Conservation (phyloP, 1,140 invertebrate genomes). For the Theocolax elegans region DNA sequence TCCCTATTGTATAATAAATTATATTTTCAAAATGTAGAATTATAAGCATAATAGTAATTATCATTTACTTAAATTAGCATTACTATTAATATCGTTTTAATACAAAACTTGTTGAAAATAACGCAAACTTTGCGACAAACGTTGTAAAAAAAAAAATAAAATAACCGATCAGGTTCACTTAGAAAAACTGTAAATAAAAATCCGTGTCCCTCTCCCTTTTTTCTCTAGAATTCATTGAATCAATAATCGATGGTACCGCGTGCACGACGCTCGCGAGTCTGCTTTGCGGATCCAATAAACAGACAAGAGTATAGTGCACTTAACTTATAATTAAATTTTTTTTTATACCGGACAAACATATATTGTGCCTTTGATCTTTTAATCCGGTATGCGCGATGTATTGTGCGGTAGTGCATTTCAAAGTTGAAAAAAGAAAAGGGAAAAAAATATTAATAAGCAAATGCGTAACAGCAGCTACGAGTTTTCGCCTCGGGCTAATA, state of each 20-base stretch:
- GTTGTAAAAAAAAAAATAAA: too few species aligned
- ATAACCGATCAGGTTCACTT: too few species aligned
- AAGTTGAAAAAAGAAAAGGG: constrained; percentile 35
- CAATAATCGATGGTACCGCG: constrained; percentile 6
- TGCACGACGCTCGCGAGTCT: too few species aligned
- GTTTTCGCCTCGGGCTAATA: constrained; percentile 26
- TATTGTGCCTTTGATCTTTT: constrained; percentile 34
- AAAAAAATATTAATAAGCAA: constrained; percentile 39
- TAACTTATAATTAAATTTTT: constrained; percentile 38
- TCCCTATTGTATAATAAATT: not conserved
- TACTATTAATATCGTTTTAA: too few species aligned
- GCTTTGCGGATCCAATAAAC: constrained; percentile 2
- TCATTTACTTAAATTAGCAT: too few species aligned
- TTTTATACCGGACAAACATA: not conserved
- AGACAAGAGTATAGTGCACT: constrained; percentile 17
- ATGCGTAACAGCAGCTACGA: constrained; percentile 1
- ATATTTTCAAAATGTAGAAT: too few species aligned
- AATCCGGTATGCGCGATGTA: constrained; percentile 22
- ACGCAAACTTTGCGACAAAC: too few species aligned
- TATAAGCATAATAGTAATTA: too few species aligned
- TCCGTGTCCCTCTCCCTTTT: too few species aligned
- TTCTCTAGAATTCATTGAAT: too few species aligned
- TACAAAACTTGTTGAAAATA: too few species aligned
- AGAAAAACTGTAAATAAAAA: too few species aligned
- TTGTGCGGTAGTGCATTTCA: not conserved